phyloP scores from a whole-genome alignment of 2,888 invertebrate species.

The Tenthredo amoena region DNA sequence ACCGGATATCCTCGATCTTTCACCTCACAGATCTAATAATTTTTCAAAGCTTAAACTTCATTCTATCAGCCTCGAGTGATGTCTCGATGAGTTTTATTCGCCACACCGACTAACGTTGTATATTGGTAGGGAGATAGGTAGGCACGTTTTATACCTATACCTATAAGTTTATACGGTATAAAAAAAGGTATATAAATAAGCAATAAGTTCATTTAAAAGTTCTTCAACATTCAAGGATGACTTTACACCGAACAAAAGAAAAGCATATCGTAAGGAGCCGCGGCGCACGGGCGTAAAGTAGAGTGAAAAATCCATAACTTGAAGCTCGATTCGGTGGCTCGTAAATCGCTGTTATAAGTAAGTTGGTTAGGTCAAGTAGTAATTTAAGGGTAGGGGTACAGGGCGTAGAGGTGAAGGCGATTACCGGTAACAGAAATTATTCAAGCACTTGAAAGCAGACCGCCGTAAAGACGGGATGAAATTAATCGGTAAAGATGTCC shows the following conservation, averaged over 20 bases:
- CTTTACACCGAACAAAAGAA: not conserved
- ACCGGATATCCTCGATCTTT: conserved; percentile 54
- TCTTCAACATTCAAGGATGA: conserved; percentile 3
- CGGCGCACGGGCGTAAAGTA: not conserved
- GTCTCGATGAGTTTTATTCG: not conserved
- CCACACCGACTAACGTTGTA: not conserved
- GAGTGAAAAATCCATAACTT: conserved; percentile 30
- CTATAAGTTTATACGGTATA: not conserved
- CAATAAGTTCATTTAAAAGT: conserved; percentile 1
- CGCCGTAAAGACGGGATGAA: conserved; percentile 36
- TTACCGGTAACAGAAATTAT: conserved; percentile 50
- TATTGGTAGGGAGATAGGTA: too few species aligned
- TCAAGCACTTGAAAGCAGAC: conserved; percentile 42
- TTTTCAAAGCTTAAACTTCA: not conserved
- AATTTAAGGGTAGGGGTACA: not conserved
- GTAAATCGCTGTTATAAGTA: conserved; percentile 46
- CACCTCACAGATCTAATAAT: conserved; percentile 53
- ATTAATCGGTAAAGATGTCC: conserved; percentile 51
- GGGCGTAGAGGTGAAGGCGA: not conserved
- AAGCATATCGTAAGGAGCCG: not conserved
- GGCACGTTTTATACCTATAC: too few species aligned
- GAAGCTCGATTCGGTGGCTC: conserved; percentile 20
- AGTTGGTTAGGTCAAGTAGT: conserved; percentile 50
- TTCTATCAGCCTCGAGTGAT: not conserved
- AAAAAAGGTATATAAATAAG: not conserved